Percentiles rank a stretch among this genome's conserved stretches.
Conservation (phyloP, 2,113 vertebrate species). For the Sprattus sprattus region DNA sequence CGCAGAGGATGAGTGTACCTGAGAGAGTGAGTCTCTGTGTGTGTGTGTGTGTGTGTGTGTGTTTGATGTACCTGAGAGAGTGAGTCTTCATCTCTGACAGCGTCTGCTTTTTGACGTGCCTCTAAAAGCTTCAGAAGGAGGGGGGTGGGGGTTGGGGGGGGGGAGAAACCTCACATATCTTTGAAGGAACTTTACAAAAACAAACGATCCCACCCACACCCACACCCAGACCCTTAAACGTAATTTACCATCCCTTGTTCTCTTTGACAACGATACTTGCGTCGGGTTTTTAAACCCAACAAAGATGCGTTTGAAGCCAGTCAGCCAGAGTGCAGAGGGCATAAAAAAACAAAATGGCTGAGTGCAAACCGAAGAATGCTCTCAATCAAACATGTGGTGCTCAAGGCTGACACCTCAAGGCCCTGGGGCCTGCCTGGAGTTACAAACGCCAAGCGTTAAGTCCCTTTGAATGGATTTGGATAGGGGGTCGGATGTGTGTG, state of each 20-base stretch:
- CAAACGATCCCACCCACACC: background rate
- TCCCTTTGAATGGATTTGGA: slow-evolving; percentile 1
- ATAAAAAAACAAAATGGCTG: background rate
- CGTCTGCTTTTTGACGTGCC: background rate
- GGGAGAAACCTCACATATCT: background rate
- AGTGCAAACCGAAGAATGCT: background rate
- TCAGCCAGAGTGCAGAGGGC: background rate
- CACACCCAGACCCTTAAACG: background rate
- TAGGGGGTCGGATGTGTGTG: background rate
- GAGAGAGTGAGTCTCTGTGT: background rate
- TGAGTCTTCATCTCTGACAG: background rate
- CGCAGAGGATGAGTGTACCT: background rate
- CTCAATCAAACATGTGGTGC: background rate
- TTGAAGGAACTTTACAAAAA: background rate
- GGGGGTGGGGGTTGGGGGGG: too few species aligned
- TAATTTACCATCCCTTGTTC: background rate
- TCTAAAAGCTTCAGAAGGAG: too few species aligned
- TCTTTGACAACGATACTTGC: background rate
- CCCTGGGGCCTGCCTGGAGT: background rate
- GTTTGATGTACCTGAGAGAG: background rate
- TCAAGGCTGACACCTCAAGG: background rate
- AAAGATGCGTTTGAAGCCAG: background rate
- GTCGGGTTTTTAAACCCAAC: background rate
- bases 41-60: too few species aligned
- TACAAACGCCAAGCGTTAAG: background rate